Evolutionary conservation across 2,113 vertebrate genomes (phyloP).

Genomic region (Alosa alosa): DNA sequence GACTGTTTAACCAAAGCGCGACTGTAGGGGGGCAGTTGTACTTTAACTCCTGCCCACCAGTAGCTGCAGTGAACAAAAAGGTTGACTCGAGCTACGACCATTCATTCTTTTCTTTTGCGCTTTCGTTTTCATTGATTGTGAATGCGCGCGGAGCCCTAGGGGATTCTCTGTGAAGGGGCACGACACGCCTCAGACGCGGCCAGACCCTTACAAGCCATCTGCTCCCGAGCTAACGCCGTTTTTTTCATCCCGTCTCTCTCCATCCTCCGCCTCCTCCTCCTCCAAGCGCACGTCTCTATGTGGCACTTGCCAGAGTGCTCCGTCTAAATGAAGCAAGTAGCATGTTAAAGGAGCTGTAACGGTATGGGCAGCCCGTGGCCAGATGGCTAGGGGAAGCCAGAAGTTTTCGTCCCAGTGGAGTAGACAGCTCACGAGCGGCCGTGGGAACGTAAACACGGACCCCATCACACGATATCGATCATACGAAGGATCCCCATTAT

Average conservation of each 20-base stretch:
- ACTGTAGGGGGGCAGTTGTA: conserved; percentile 68
- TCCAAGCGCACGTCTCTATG: conserved; percentile 80
- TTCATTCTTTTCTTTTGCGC: conserved; percentile 90
- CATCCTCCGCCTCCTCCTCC: conserved; percentile 29
- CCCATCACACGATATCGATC: conserved; percentile 78
- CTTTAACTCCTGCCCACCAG: conserved; percentile 93
- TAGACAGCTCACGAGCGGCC: conserved; percentile 74
- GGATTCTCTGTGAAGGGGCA: conserved; percentile 86
- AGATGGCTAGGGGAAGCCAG: conserved; percentile 73
- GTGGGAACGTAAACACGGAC: conserved; percentile 74
- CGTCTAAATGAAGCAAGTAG: conserved; percentile 68
- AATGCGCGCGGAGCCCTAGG: conserved; percentile 83
- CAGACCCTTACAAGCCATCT: conserved; percentile 97
- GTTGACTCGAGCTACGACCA: conserved; percentile 77
- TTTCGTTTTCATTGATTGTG: conserved; percentile 97
- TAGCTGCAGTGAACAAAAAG: conserved; percentile 82
- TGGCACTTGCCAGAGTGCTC: conserved; percentile 57
- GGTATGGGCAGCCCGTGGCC: conserved; percentile 65
- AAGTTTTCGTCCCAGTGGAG: conserved; percentile 62
- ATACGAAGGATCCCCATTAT: conserved; percentile 58
- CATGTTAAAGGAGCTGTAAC: conserved; percentile 74
- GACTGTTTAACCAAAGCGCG: conserved; percentile 89
- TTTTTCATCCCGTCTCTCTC: conserved; percentile 62
- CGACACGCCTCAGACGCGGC: conserved; percentile 97
- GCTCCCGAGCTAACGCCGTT: conserved; percentile 93